A percentile compares a stretch with the other conserved stretches of the same genome.
These are phyloP conservation scores for Drosophila pseudoananassae DNA, from an alignment of 1,140 invertebrate species.

Conservation along the genomic window DNA sequence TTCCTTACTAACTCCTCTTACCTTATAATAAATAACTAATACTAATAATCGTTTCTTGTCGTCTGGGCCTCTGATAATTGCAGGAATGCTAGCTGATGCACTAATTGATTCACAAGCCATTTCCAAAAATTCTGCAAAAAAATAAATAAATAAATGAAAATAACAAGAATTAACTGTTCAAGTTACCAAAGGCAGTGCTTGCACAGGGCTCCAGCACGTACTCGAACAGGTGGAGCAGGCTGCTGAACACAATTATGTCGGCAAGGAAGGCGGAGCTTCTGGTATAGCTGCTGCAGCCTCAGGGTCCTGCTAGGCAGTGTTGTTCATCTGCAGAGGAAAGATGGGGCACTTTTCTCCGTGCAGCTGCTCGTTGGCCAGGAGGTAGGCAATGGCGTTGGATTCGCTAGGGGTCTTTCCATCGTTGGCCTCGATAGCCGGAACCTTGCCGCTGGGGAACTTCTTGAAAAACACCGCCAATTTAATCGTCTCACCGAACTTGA, in stretches of 20 bases:
- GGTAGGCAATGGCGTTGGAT: conserved; percentile 98
- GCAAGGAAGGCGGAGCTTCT: conserved; percentile 97
- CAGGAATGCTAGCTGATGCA: no score
- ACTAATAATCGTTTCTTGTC: no score
- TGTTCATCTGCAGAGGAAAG: conserved; percentile 94
- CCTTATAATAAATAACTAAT: no score
- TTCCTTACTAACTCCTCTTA: no score
- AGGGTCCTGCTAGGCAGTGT: conserved; percentile 94
- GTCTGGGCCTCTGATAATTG: no score
- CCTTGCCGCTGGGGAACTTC: no score
- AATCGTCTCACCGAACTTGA: no score
- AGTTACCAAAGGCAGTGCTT: conserved; percentile 90
- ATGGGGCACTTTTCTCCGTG: conserved; percentile 90
- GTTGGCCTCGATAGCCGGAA: conserved; percentile 96
- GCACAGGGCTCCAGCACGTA: conserved; percentile 90
- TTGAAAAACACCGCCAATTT: no score
- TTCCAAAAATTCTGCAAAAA: no score
- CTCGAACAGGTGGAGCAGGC: conserved; percentile 94
- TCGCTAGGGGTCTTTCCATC: conserved; percentile 95
- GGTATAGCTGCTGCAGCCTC: conserved; percentile 90
- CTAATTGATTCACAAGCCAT: no score
- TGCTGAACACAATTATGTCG: conserved; percentile 96
- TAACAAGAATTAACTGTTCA: no score
- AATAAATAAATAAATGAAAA: no score
- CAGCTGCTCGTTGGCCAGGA: conserved; percentile 94